A percentile compares a stretch with the other conserved stretches of the same genome.
These are phyloP conservation scores for Empidonax traillii DNA, from an alignment of 2,113 vertebrate genomes.

Conservation along the genomic window DNA sequence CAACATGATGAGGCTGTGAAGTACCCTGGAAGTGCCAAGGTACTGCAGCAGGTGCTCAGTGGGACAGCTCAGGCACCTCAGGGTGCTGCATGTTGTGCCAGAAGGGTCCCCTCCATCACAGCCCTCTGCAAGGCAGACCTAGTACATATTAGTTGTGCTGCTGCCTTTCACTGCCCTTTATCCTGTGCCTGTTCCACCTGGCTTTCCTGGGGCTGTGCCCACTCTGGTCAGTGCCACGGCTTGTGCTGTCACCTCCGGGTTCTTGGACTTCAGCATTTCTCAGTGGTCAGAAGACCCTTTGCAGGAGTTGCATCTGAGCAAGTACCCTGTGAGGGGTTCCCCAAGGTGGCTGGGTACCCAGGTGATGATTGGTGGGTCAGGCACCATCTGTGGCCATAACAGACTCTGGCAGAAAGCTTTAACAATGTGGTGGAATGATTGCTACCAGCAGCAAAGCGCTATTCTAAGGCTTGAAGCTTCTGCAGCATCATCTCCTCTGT, in stretches of 20 bases:
- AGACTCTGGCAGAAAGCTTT: background rate
- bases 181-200: background rate
- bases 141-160: background rate
- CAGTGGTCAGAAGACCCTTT: background rate
- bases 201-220: background rate
- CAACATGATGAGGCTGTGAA: background rate
- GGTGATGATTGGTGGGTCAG: background rate
- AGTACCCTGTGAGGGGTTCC: background rate
- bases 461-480: background rate
- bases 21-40: background rate
- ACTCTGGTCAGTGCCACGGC: background rate
- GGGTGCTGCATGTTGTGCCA: rapidly evolving
- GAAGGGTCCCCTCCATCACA: background rate
- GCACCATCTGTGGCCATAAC: background rate
- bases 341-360: background rate
- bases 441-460: background rate
- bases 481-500: background rate
- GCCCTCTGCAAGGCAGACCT: background rate
- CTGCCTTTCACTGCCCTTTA: background rate
- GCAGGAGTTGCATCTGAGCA: background rate
- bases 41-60: background rate
- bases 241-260: background rate
- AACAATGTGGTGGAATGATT: background rate
- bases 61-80: background rate
- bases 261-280: background rate